A percentile compares a stretch with the other conserved stretches of the same genome.
These are phyloP conservation scores for Hypsopygia costalis DNA, from an alignment of 2,888 invertebrate genomes.

Conservation along the genomic window DNA sequence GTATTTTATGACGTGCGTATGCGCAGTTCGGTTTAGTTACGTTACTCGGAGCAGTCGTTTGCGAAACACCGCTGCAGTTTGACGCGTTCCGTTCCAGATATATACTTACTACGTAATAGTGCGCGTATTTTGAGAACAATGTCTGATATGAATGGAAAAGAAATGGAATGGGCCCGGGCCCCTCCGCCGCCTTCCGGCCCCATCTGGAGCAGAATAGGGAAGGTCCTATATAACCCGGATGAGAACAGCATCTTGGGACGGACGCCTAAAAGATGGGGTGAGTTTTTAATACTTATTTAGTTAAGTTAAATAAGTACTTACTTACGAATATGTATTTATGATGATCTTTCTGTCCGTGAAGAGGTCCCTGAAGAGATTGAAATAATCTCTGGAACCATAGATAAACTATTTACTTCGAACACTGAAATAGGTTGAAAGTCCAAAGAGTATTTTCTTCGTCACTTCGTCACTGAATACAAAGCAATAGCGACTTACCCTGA, in stretches of 20 bases:
- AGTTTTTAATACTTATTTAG: too few relatives aligned
- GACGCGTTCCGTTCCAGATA: not conserved
- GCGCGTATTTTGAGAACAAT: constrained; percentile 26
- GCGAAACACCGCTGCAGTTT: not conserved
- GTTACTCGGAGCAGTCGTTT: not conserved
- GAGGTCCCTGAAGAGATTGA: too few relatives aligned
- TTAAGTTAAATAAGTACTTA: too few relatives aligned
- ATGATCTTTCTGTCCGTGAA: too few relatives aligned
- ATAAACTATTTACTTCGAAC: too few relatives aligned
- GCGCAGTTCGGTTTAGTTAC: not conserved
- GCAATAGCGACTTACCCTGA: too few relatives aligned
- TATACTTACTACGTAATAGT: not conserved
- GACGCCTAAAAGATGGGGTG: constrained; percentile 70
- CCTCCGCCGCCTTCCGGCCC: constrained; percentile 45
- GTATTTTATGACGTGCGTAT: too few relatives aligned
- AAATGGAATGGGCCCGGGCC: constrained; percentile 53
- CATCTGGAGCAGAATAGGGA: constrained; percentile 38
- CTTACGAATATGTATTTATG: too few relatives aligned
- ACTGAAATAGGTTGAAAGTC: too few relatives aligned
- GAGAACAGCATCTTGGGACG: constrained; percentile 65
- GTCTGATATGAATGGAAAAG: constrained; percentile 52
- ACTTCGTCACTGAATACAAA: too few relatives aligned
- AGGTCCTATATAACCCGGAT: constrained; percentile 55
- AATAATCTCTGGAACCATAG: too few relatives aligned
- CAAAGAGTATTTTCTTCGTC: too few relatives aligned